Conservation (phyloP, 2,888 invertebrate species). For the Orchestes rusci region DNA sequence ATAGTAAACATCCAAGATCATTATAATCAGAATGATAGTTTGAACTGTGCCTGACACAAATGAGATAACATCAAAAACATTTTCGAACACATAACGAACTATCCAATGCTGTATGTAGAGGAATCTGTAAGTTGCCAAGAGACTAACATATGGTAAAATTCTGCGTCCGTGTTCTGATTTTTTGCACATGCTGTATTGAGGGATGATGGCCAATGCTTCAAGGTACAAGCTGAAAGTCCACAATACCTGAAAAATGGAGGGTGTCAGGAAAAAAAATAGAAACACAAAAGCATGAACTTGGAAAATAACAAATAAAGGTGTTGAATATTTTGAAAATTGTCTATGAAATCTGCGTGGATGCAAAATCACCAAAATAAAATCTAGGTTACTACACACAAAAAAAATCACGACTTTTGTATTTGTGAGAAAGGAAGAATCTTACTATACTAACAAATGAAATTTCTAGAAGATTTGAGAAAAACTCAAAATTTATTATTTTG, state of each 20-base stretch:
- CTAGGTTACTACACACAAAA: too few relatives aligned
- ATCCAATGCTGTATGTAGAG: conserved; percentile 9
- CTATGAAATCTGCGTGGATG: too few relatives aligned
- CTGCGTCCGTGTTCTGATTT: conserved; percentile 4
- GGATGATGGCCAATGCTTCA: conserved; percentile 9
- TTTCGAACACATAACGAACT: neutral
- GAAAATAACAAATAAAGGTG: too few relatives aligned
- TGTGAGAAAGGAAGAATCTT: too few relatives aligned
- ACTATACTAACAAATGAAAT: too few relatives aligned
- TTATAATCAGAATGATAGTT: conserved; percentile 1
- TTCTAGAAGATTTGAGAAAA: too few relatives aligned
- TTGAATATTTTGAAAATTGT: too few relatives aligned
- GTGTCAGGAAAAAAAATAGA: too few relatives aligned
- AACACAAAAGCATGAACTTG: too few relatives aligned
- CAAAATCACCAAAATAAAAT: too few relatives aligned
- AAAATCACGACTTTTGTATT: too few relatives aligned
- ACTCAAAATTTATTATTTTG: too few relatives aligned
- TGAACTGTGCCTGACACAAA: conserved; percentile 1
- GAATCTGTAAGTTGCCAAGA: neutral
- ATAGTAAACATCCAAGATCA: neutral
- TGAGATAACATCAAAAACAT: neutral
- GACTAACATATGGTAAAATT: neutral
- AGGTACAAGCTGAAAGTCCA: conserved; percentile 10
- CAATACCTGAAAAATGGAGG: conserved; percentile 7
- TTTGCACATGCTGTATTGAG: conserved; percentile 2